Evolutionary conservation across 2,113 vertebrate genomes (phyloP).

Genomic region (Neotoma lepida): DNA sequence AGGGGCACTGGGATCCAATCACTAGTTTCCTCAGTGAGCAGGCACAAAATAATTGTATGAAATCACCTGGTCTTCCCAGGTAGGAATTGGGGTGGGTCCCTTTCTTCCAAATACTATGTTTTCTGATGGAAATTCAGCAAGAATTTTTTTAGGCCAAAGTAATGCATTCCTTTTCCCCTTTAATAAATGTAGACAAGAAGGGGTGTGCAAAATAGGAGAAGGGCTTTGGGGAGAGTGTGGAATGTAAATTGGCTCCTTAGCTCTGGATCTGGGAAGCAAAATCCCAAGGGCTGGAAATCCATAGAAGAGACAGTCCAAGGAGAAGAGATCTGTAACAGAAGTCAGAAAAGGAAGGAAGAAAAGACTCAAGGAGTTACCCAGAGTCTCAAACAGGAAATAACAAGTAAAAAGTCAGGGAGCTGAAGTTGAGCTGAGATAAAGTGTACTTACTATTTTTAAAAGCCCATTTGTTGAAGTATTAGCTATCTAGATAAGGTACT

Average conservation of each 20-base stretch:
- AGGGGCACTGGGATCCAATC: neutral
- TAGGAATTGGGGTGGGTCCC: neutral
- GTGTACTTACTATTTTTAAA: constrained; percentile 12
- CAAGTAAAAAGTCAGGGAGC: constrained; percentile 37
- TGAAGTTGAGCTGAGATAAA: constrained; percentile 10
- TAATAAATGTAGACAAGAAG: constrained; percentile 61
- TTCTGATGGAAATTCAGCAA: constrained; percentile 43
- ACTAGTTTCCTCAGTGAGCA: neutral
- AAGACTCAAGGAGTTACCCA: constrained; percentile 52
- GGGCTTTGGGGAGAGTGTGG: constrained; percentile 33
- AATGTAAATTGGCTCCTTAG: constrained; percentile 60
- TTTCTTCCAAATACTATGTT: constrained; percentile 37
- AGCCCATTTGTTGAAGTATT: neutral
- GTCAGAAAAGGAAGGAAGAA: neutral
- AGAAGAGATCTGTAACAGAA: neutral
- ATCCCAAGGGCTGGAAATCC: constrained; percentile 32
- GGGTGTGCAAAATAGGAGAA: constrained; percentile 49
- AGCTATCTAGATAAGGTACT: neutral
- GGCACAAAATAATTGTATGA: constrained; percentile 38
- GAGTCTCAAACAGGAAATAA: constrained; percentile 14
- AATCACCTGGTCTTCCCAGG: constrained; percentile 22
- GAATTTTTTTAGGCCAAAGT: constrained; percentile 44
- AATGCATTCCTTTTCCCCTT: constrained; percentile 58
- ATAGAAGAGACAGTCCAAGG: neutral
- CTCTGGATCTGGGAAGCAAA: constrained; percentile 13